phyloP scores from a whole-genome alignment of 2,888 invertebrate species.

The Melinaea menophilus region DNA sequence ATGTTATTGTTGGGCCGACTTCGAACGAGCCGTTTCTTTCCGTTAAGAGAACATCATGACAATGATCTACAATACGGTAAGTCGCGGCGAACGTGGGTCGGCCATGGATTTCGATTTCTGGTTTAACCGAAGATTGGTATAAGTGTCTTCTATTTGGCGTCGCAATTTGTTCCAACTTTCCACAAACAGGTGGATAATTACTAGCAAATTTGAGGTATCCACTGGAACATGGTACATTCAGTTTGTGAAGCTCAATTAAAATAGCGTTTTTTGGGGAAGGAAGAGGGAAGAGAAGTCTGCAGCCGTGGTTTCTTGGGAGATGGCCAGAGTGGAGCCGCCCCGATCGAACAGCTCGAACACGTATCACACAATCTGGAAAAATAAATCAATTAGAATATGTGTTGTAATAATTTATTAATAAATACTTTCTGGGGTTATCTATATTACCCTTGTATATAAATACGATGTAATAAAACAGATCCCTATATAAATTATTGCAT shows the following conservation, averaged over 20 bases:
- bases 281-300: slow-evolving; percentile 75
- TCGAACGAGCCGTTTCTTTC: slow-evolving; percentile 82
- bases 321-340: slow-evolving; percentile 75
- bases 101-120: slow-evolving; percentile 78
- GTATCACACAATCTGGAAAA: slow-evolving; percentile 80
- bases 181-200: slow-evolving; percentile 77
- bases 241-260: slow-evolving; percentile 80
- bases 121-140: slow-evolving; percentile 73
- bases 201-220: slow-evolving; percentile 79
- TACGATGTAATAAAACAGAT: no score
- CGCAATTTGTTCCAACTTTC: slow-evolving; percentile 83
- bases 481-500: neutral
- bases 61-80: slow-evolving; percentile 84
- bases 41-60: slow-evolving; percentile 82
- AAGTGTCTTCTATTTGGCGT: slow-evolving; percentile 75
- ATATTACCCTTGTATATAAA: no score
- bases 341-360: slow-evolving; percentile 59
- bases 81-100: slow-evolving; percentile 82
- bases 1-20: slow-evolving; percentile 77
- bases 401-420: neutral
- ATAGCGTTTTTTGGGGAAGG: slow-evolving; percentile 73
- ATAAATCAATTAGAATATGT: slow-evolving; percentile 26
- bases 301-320: slow-evolving; percentile 71
- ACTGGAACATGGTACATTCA: slow-evolving; percentile 83
- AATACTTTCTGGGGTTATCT: neutral